A percentile compares a stretch with the other conserved stretches of the same genome.
Conservation (phyloP, 2,797 vertebrate species). For the Molossus molossus region DNA sequence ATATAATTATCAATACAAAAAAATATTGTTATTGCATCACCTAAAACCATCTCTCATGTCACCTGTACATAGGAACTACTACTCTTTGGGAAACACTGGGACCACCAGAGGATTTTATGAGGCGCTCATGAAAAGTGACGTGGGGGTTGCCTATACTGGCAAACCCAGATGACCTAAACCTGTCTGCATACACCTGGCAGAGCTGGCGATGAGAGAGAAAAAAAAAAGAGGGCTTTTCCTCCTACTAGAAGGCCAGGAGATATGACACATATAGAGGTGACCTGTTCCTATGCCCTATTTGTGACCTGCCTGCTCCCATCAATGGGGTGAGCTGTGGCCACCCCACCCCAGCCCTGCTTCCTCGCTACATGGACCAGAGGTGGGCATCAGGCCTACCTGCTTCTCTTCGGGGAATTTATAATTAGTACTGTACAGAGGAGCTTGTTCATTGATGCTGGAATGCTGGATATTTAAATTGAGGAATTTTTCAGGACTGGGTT, state of each 20-base stretch:
- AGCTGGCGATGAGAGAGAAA: neutral
- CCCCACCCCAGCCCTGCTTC: neutral
- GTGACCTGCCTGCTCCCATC: neutral
- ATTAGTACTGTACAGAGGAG: neutral
- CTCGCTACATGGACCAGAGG: neutral
- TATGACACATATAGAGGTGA: neutral
- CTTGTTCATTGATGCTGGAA: neutral
- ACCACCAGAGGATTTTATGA: neutral
- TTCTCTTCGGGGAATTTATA: slow-evolving; percentile 1
- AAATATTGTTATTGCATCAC: neutral
- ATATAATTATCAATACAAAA: slow-evolving; percentile 60
- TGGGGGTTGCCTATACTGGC: neutral
- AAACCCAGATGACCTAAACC: neutral
- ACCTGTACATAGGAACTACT: neutral
- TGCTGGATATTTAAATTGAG: neutral
- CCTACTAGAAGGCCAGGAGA: neutral
- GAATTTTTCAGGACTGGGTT: neutral
- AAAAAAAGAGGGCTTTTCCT: neutral
- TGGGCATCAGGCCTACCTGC: neutral
- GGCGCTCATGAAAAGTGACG: neutral
- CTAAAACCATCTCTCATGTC: neutral
- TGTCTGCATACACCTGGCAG: neutral
- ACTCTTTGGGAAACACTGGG: neutral
- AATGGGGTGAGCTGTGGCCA: neutral
- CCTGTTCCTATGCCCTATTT: neutral